Percentiles rank a stretch among this genome's conserved stretches.
Evolutionary conservation across 2,797 vertebrate genomes (phyloP).

Genomic region (Anguilla megastoma): DNA sequence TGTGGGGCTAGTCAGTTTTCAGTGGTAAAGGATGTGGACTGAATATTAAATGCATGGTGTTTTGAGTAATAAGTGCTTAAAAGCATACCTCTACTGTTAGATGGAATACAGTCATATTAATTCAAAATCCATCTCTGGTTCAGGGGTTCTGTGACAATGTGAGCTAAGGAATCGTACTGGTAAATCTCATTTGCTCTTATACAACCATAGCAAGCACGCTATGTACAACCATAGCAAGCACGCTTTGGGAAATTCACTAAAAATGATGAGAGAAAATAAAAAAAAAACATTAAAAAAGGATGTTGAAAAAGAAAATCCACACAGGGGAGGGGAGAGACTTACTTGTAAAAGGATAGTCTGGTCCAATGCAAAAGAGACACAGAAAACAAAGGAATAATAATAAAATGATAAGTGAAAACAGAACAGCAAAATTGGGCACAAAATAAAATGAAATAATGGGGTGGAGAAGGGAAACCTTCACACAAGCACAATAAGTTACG

Average conservation of each 20-base stretch:
- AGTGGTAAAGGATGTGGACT: background rate
- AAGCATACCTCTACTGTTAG: background rate
- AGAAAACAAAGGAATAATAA: slow-evolving; percentile 60
- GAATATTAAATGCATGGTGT: background rate
- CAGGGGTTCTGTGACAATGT: background rate
- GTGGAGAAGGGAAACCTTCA: background rate
- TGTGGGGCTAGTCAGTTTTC: background rate
- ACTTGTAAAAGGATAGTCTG: slow-evolving; percentile 81
- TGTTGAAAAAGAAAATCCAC: background rate
- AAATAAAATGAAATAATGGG: slow-evolving; percentile 33
- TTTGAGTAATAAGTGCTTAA: background rate
- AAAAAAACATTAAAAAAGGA: background rate
- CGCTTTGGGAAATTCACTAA: background rate
- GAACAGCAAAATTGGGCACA: slow-evolving; percentile 54
- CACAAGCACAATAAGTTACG: background rate
- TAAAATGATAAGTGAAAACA: slow-evolving; percentile 64
- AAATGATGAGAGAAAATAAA: background rate
- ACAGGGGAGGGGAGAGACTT: slow-evolving; percentile 66
- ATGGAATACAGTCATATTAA: background rate
- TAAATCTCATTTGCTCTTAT: background rate
- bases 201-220: too few relatives aligned
- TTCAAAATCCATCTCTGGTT: background rate
- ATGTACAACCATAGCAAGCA: background rate
- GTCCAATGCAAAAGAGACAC: slow-evolving; percentile 73
- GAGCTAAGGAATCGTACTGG: background rate